phyloP scores from a whole-genome alignment of 2,888 invertebrate species.

The Limenitis camilla region DNA sequence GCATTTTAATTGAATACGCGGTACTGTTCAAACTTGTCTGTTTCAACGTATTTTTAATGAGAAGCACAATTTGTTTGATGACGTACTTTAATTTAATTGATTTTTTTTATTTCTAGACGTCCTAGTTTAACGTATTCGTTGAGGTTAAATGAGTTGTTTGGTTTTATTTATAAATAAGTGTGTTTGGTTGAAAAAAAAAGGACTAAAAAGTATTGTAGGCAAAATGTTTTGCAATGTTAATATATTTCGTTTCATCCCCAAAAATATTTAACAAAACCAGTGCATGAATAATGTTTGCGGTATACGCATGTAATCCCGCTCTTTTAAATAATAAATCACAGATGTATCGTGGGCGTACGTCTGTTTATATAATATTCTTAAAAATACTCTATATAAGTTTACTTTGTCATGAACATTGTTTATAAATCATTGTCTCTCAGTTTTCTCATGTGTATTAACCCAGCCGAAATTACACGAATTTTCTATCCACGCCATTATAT shows the following conservation, averaged over 20 bases:
- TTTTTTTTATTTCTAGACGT: no score
- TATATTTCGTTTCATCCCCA: no score
- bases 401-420: background rate
- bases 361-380: background rate
- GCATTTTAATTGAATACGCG: constrained; percentile 12
- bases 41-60: constrained; percentile 2
- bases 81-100: background rate
- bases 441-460: no score
- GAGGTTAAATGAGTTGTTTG: no score
- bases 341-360: constrained; percentile 11
- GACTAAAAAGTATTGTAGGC: no score
- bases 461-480: no score
- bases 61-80: constrained; percentile 6
- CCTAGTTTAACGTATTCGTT: no score
- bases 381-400: background rate
- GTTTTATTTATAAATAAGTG: no score
- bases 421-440: no score
- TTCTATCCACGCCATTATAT: no score
- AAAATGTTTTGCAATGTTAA: no score
- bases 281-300: constrained; percentile 10
- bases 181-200: no score
- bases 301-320: constrained; percentile 15
- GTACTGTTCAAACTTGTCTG: constrained; percentile 3
- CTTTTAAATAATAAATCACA: constrained; percentile 21
- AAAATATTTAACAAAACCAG: constrained; percentile 12